phyloP scores from a whole-genome alignment of 2,888 invertebrate genomes.

The Phalera bucephala region DNA sequence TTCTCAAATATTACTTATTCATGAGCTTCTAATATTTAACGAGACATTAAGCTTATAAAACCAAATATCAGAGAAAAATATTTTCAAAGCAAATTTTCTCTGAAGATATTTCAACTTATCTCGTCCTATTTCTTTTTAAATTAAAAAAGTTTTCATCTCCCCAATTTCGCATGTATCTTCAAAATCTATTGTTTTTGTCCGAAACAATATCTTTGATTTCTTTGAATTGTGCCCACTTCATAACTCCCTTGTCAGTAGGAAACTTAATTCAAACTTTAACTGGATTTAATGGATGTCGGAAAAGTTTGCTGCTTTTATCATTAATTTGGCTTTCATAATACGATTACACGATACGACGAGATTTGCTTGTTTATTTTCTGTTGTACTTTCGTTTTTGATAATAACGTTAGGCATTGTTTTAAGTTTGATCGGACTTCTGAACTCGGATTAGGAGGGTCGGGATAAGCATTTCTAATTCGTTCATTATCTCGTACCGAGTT shows the following conservation, averaged over 20 bases:
- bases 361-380: constrained; percentile 38
- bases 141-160: background rate
- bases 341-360: constrained; percentile 43
- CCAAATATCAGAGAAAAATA: too few species aligned
- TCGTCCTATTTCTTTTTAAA: background rate
- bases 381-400: constrained; percentile 40
- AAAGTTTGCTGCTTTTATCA: constrained; percentile 44
- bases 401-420: constrained; percentile 28
- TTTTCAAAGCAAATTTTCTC: too few species aligned
- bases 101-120: too few species aligned
- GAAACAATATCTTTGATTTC: constrained; percentile 23
- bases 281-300: constrained; percentile 39
- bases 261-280: constrained; percentile 35
- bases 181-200: constrained; percentile 13
- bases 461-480: background rate
- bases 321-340: constrained; percentile 52
- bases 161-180: background rate
- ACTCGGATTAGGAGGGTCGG: constrained; percentile 28
- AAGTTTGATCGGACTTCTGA: constrained; percentile 30
- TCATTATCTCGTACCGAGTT: background rate
- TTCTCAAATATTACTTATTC: too few species aligned
- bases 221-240: constrained; percentile 25
- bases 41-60: too few species aligned
- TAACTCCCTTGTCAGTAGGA: constrained; percentile 29
- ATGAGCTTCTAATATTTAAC: too few species aligned